These are phyloP conservation scores for Apostichopus parvimensis DNA, from an alignment of 35 echinoderm and acorn worm genomes.

Conservation along the genomic window DNA sequence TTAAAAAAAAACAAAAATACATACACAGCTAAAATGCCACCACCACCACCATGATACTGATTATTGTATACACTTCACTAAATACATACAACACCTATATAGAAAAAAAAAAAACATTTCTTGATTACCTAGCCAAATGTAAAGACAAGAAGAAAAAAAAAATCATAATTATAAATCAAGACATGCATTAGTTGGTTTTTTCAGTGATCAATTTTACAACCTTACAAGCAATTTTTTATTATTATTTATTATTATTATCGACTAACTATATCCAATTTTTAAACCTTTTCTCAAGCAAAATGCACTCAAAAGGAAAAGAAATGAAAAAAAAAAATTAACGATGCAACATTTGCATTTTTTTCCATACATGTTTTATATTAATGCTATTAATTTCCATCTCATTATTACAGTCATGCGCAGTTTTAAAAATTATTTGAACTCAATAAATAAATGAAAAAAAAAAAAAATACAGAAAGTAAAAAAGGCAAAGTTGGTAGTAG, in stretches of 20 bases:
- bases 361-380: neutral
- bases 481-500: neutral
- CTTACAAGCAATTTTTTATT: neutral
- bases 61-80: constrained; percentile 48
- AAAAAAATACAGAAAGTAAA: neutral
- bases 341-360: neutral
- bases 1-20: constrained; percentile 11
- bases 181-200: constrained; percentile 52
- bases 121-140: neutral
- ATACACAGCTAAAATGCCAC: constrained; percentile 45
- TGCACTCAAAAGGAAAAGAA: constrained; percentile 33
- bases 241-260: neutral
- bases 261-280: constrained; percentile 1
- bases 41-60: constrained; percentile 52
- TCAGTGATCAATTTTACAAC: constrained; percentile 42
- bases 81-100: constrained; percentile 51
- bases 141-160: neutral
- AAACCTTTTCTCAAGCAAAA: constrained; percentile 19
- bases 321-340: constrained; percentile 1
- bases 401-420: constrained; percentile 27
- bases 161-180: neutral
- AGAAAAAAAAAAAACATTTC: constrained; percentile 11
- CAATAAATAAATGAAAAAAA: constrained; percentile 46
- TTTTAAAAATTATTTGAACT: neutral
- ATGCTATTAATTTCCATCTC: constrained; percentile 26